phyloP scores from a whole-genome alignment of 2,113 vertebrate genomes.

The Hemibagrus wyckioides region DNA sequence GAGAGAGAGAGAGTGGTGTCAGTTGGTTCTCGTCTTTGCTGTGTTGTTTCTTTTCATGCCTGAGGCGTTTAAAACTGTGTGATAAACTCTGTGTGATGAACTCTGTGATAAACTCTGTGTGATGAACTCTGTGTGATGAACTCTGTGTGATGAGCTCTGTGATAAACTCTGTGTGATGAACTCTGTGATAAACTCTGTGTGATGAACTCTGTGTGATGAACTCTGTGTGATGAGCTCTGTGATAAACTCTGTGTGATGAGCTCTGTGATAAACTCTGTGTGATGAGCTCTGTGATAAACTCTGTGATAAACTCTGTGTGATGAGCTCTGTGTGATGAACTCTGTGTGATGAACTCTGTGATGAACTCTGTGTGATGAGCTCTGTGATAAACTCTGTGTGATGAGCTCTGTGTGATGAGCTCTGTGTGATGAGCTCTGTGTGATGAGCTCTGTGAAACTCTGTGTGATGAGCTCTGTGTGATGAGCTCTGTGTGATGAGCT shows the following conservation, averaged over 20 bases:
- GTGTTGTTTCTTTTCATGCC: slow-evolving; percentile 40
- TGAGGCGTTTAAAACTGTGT: slow-evolving; percentile 61
- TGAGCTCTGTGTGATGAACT: no score
- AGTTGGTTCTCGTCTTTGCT: slow-evolving; percentile 18
- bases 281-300: no score
- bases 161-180: slow-evolving; percentile 60
- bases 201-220: no score
- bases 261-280: slow-evolving; percentile 57
- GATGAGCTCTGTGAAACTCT: no score
- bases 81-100: slow-evolving; percentile 60
- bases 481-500: no score
- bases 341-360: slow-evolving; percentile 60
- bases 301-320: slow-evolving; percentile 56
- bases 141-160: slow-evolving; percentile 56
- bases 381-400: no score
- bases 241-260: slow-evolving; percentile 55
- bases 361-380: slow-evolving; percentile 55
- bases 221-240: slow-evolving; percentile 56
- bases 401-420: slow-evolving; percentile 56
- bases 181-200: slow-evolving; percentile 57
- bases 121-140: no score
- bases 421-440: slow-evolving; percentile 57
- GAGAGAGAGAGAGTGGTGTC: background rate
- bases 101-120: slow-evolving; percentile 57
- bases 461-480: slow-evolving; percentile 56